These are phyloP conservation scores for Gonatopus flavifemur DNA, from an alignment of 1,140 invertebrate species.

Conservation along the genomic window DNA sequence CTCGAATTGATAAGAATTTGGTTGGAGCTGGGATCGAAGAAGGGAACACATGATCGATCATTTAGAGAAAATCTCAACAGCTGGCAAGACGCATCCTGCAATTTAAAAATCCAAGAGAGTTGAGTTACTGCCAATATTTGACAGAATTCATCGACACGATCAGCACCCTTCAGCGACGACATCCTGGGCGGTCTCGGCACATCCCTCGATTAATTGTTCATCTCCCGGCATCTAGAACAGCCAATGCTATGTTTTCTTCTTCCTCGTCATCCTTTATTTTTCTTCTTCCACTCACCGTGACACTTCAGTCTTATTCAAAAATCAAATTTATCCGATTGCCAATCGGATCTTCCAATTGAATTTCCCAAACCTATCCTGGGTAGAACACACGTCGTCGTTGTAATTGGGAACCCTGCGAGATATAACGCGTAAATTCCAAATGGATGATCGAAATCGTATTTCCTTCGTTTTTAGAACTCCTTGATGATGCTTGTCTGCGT, in stretches of 20 bases:
- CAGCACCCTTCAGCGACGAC: constrained; percentile 38
- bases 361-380: constrained; percentile 25
- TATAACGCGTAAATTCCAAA: too few species aligned
- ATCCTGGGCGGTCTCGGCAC: constrained; percentile 47
- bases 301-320: constrained; percentile 37
- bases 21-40: too few species aligned
- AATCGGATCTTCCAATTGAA: constrained; percentile 45
- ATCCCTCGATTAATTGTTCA: constrained; percentile 57
- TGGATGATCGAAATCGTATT: too few species aligned
- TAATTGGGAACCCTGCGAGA: too few species aligned
- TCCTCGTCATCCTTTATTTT: constrained; percentile 33
- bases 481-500: too few species aligned
- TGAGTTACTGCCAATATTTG: constrained; percentile 30
- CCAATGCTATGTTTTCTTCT: constrained; percentile 45
- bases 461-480: too few species aligned
- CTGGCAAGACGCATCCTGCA: too few species aligned
- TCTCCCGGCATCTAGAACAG: constrained; percentile 50
- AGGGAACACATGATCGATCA: too few species aligned
- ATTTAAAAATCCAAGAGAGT: too few species aligned
- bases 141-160: constrained; percentile 32
- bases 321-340: constrained; percentile 52
- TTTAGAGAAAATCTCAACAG: too few species aligned
- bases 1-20: too few species aligned
- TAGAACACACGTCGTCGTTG: constrained; percentile 1
- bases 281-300: constrained; percentile 38